Base-by-base conservation (phyloP, 1,140 invertebrate species). In the Lysiphlebus fabarum region DNA sequence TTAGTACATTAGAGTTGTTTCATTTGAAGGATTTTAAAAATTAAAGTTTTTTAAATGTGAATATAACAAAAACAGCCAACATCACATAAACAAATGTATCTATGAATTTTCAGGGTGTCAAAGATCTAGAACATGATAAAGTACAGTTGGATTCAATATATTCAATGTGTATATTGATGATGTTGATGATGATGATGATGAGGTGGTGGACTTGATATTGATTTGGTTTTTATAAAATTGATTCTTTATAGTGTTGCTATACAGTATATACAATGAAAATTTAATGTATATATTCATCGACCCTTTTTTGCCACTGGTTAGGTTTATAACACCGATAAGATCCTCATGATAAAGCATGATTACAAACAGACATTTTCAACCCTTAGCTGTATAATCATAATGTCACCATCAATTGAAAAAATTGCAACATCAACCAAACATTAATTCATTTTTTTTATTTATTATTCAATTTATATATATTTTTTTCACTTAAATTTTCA, bases 341-440 rank as follows among this genome's bases (percentile, higher is more conserved):
- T 78, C 73, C 69, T 7, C 37, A 63, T 56, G 75, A 78, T 79
- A 79, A 70, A 64, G 62, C 75, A 79, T 72, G 76, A 75, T 78
- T 77, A 71, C 74, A 67, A 66, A 66, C 66, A 59, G 57, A 62
- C 37, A 63, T 60, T 56, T 53, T 17, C 47, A 59, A 55, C 43
- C 65, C 64, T 60, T 57, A 53, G 45, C 17, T 44, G 56, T 56
- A n/a, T n/a, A 55, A 53, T 71, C 69, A 70, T 73, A 53, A 12
- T 50, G 38, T 37, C 7, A 47, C 53, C 38, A 14, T 41, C 8
- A 33, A 47, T 8, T 17, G 26, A 41, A 49, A 48, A 12, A 38
- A 57, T 36, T 57, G 55, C 49, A 57, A 57, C 44, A 26, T 4
- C 17, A 26, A 26, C 17, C 1, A 26, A 26, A 26, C 4, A 26